phyloP scores from a whole-genome alignment of 1,140 invertebrate genomes.

The Megalopta genalis region DNA sequence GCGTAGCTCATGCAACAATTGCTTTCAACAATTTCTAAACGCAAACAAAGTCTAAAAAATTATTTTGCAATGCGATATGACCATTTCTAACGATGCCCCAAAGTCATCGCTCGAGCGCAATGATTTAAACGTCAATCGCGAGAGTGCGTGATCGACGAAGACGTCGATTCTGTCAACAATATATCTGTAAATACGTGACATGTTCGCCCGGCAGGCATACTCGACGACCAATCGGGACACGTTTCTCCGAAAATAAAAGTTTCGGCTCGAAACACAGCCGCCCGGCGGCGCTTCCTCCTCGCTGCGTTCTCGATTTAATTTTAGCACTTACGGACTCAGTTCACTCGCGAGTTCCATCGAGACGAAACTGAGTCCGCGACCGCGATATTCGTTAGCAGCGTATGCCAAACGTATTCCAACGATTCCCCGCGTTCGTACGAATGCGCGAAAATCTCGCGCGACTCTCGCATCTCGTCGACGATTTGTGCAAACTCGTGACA shows the following conservation, averaged over 20 bases:
- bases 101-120: too few relatives aligned
- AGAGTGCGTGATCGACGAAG: not conserved
- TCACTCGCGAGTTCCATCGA: conserved; percentile 47
- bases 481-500: not conserved
- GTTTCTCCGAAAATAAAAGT: conserved; percentile 63
- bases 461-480: too few relatives aligned
- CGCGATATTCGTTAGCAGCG: not conserved
- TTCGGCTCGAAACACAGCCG: conserved; percentile 31
- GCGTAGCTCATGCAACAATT: too few relatives aligned
- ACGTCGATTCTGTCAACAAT: not conserved
- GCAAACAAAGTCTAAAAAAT: too few relatives aligned
- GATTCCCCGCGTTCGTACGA: not conserved
- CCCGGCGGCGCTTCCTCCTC: conserved; percentile 58
- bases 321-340: conserved; percentile 67
- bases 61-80: too few relatives aligned
- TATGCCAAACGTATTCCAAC: not conserved
- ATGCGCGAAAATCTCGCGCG: too few relatives aligned
- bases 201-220: not conserved
- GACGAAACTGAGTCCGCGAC: conserved; percentile 19
- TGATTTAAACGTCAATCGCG: too few relatives aligned
- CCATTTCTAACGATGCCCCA: too few relatives aligned
- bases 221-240: not conserved
- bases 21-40: too few relatives aligned
- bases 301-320: conserved; percentile 66
- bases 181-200: not conserved